Evolutionary conservation across 1,140 invertebrate species (phyloP), one percentile per base, ranked within the genome.

Genomic region (Neomicropteryx cornuta): DNA sequence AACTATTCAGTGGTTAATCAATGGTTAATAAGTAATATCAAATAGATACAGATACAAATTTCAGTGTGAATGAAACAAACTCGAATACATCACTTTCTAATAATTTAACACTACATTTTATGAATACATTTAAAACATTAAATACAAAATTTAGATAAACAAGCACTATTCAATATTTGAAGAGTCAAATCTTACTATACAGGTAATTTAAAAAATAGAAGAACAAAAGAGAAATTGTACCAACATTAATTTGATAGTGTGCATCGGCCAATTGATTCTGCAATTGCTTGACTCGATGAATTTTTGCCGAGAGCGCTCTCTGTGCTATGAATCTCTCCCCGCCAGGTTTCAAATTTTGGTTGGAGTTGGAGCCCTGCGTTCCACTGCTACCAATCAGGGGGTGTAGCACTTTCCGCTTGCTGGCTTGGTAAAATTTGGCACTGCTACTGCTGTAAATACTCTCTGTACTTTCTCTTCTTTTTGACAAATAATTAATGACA

Each of bases 251-350:
- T 55, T 83, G 81, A 46, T 73, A 80, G 53, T 85, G 82, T 8
- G 81, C 81, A 60, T 85, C 81, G 19, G 81, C 74, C 34, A 87
- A 51, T 59, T 86, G 81, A 58, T 83, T 87, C 62, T 86, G 83
- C 31, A 86, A 57, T 38, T 80, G 75, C 51, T 83, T 82, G 2
- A 83, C 64, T 19, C 79, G 68, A 38, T 85, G 62, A 43, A 82
- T 73, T 61, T 83, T 82, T 2, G 83, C 83, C 0, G 83, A 86
- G 38, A 81, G 60, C 34, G 86, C 74, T 18, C 80, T 66, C 54
- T 86, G 81, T 17, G 75, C 67, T 16, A 84, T 71, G 31, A 56
- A 53, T 50, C 62, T 68, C 48, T 68, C 69, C 11, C 53, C 56
- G 18, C 45, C 22, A 35, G 27, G 51, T 46, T 38, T 68, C 50